Conservation (phyloP, 2,888 invertebrate species). For the Clistopyga incitator region DNA sequence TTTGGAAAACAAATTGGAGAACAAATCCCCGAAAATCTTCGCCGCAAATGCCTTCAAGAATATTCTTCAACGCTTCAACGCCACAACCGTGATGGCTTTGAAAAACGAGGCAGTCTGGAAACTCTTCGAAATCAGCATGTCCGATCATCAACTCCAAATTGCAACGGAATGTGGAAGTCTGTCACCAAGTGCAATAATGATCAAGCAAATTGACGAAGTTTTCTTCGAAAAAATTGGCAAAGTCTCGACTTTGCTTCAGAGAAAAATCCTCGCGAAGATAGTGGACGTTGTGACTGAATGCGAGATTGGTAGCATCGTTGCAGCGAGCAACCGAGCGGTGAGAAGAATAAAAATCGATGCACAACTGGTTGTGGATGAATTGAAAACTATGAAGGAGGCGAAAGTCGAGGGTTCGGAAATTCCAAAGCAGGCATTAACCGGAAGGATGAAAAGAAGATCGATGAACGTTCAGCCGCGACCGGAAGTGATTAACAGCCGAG, state of each 20-base stretch:
- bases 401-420: conserved; percentile 45
- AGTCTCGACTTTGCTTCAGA: conserved; percentile 71
- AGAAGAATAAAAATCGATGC: conserved; percentile 89
- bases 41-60: conserved; percentile 86
- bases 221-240: conserved; percentile 83
- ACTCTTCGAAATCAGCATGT: conserved; percentile 86
- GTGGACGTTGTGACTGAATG: conserved; percentile 81
- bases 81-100: conserved; percentile 84
- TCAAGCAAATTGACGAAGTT: conserved; percentile 86
- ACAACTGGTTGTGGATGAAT: conserved; percentile 86
- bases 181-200: conserved; percentile 84
- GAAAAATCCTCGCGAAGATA: conserved; percentile 76
- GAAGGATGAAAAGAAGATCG: conserved; percentile 78
- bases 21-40: conserved; percentile 78
- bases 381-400: conserved; percentile 87
- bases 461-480: conserved; percentile 76
- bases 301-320: conserved; percentile 75
- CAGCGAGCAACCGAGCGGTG: conserved; percentile 87
- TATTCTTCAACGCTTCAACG: conserved; percentile 86
- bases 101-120: conserved; percentile 86
- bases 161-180: conserved; percentile 77
- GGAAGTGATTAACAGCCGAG: conserved; percentile 87
- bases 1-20: conserved; percentile 73
- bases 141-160: conserved; percentile 83
- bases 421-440: conserved; percentile 80